Evolutionary conservation across 2,888 invertebrate species (phyloP), one percentile per base, ranked within the genome.

Genomic region (Homarus gammarus): DNA sequence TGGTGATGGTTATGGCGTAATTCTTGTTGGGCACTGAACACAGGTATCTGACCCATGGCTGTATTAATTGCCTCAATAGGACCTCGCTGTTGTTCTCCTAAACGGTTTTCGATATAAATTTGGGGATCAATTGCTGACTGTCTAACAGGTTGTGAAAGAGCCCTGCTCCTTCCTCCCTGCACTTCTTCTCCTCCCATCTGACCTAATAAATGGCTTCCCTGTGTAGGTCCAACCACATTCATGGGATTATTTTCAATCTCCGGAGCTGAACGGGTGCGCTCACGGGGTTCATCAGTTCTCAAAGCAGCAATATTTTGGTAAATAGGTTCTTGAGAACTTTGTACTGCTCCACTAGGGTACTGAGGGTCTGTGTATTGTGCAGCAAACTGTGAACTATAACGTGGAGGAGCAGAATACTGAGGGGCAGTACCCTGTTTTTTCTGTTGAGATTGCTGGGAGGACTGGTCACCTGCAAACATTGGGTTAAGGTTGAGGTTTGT

Each of bases 241-340:
- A 78, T 40, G n/a, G 81, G 44, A 10, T 73, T 81, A 51, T 81
- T 85, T 68, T 91, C 91, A 36, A 91, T 72, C 64, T 91, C 91
- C 5, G 91, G 91, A 27, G 91, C 91, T 1, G 91, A 91, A 31
- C 88, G 84, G 12, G 91, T 73, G n/a, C 91, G 84, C 49, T 88
- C 91, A 64, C 91, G 38, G n/a, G 70, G 64, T 27, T 91, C 91
- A 10, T 88, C 88, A 3, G 84, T 89, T 51, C 87, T 85, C 8
- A 90, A 86, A 18, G 92, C 90, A 51, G 96, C 97, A 10, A 97
- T 96, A 93, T 97, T 97, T 93, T 97, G 97, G 93, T 97, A 97
- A 92, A 97, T 97, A 0, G 97, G 97, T 93, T 97, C 97, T 22
- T 82, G 75, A 8, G 84, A 49, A n/a, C 75, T 56, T 44, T 78